These are phyloP conservation scores for Pampus argenteus DNA, from an alignment of 2,797 vertebrate species.

Conservation along the genomic window DNA sequence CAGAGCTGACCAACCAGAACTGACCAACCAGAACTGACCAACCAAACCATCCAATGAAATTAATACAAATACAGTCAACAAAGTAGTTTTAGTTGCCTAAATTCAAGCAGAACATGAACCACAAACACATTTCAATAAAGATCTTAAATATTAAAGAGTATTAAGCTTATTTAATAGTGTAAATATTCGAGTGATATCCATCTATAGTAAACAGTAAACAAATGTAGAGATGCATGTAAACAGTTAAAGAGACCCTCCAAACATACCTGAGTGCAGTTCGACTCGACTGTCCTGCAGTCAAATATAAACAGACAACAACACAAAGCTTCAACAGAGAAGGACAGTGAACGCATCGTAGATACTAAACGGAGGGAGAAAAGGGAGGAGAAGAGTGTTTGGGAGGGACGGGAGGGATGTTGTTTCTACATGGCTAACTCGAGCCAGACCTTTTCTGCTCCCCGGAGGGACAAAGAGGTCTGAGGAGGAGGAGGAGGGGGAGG, in stretches of 20 bases:
- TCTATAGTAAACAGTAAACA: background rate
- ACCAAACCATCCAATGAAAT: too few species aligned
- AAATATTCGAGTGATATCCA: too few species aligned
- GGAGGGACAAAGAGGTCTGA: slow-evolving; percentile 34
- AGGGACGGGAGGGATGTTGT: slow-evolving; percentile 45
- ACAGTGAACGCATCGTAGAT: slow-evolving; percentile 29
- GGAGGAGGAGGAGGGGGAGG: too few species aligned
- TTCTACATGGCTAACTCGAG: slow-evolving; percentile 70
- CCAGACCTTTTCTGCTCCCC: slow-evolving; percentile 70
- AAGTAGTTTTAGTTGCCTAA: too few species aligned
- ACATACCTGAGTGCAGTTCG: slow-evolving; percentile 57
- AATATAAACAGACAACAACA: slow-evolving; percentile 7
- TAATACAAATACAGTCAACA: too few species aligned
- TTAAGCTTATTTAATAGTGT: too few species aligned
- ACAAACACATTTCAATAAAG: too few species aligned
- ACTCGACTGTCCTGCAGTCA: slow-evolving; percentile 17
- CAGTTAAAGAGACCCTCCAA: background rate
- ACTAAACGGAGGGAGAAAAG: slow-evolving; percentile 49
- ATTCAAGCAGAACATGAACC: too few species aligned
- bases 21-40: too few species aligned
- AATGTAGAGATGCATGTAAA: background rate
- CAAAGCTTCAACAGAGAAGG: background rate
- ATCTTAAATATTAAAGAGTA: too few species aligned
- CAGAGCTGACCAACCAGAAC: too few species aligned
- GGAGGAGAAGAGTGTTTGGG: slow-evolving; percentile 29